Evolutionary conservation across 1,140 invertebrate genomes (phyloP).

Genomic region (Achatina immaculata): DNA sequence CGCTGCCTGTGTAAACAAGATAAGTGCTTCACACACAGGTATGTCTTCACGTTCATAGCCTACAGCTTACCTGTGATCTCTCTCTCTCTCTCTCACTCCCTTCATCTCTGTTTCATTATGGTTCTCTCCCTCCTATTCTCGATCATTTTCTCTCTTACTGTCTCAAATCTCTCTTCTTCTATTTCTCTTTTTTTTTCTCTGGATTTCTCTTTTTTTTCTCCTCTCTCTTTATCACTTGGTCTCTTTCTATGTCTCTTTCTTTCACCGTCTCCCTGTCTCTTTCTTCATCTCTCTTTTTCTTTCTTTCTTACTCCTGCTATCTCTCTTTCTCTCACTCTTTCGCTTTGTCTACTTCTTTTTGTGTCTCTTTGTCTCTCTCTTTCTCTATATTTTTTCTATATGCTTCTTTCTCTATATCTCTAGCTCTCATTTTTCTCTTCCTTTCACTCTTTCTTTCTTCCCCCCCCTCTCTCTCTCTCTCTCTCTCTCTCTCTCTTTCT

Average conservation of each 20-base stretch:
- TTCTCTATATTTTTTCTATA: not conserved
- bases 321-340: constrained; percentile 6
- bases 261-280: not conserved
- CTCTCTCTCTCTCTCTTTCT: too few species aligned
- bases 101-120: not conserved
- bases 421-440: not conserved
- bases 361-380: not conserved
- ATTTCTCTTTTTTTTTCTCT: not conserved
- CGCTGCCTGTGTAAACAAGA: too few species aligned
- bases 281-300: not conserved
- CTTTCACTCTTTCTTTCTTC: constrained; percentile 11
- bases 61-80: not conserved
- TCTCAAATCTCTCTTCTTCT: not conserved
- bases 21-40: too few species aligned
- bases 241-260: not conserved
- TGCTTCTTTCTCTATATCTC: not conserved
- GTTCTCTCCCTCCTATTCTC: not conserved
- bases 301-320: not conserved
- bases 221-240: not conserved
- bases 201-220: not conserved
- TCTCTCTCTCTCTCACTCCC: constrained; percentile 12
- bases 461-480: not conserved
- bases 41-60: not conserved
- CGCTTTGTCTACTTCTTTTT: not conserved
- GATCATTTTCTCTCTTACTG: not conserved